Percentiles rank a stretch among this genome's conserved stretches.
Conservation (phyloP, 2,888 invertebrate species). For the Mythimna ferrago region DNA sequence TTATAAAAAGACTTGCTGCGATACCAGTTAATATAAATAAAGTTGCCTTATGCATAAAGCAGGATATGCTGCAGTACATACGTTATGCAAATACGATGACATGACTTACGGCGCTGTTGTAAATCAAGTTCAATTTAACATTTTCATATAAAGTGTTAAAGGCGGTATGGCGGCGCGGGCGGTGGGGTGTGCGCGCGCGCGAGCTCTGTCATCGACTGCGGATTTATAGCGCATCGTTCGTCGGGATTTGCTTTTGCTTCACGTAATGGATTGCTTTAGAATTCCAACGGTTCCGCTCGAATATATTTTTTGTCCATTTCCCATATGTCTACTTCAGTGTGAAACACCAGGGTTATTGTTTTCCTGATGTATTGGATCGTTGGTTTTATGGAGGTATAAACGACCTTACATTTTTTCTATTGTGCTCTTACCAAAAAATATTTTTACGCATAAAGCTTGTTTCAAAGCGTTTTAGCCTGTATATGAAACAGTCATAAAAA, state of each 20-base stretch:
- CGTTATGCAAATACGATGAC: slow-evolving; percentile 55
- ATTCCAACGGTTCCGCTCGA: slow-evolving; percentile 62
- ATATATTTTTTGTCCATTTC: slow-evolving; percentile 67
- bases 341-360: slow-evolving; percentile 65
- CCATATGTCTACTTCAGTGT: slow-evolving; percentile 67
- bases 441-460: slow-evolving; percentile 22
- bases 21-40: slow-evolving; percentile 20
- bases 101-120: slow-evolving; percentile 65
- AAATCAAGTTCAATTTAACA: slow-evolving; percentile 75
- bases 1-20: not conserved
- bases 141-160: slow-evolving; percentile 77
- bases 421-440: slow-evolving; percentile 42
- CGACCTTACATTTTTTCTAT: slow-evolving; percentile 45
- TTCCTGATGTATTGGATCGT: slow-evolving; percentile 59
- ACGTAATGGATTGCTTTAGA: slow-evolving; percentile 73
- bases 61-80: slow-evolving; percentile 44
- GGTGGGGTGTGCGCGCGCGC: slow-evolving; percentile 65
- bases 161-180: slow-evolving; percentile 65
- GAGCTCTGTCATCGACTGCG: slow-evolving; percentile 75
- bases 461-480: slow-evolving; percentile 32
- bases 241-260: slow-evolving; percentile 73
- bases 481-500: slow-evolving; percentile 31
- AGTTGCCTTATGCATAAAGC: slow-evolving; percentile 25
- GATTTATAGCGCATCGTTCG: slow-evolving; percentile 78
- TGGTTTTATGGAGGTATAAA: slow-evolving; percentile 58